phyloP scores from a whole-genome alignment of 2,888 invertebrate genomes.

The Himalopsyche anomala region DNA sequence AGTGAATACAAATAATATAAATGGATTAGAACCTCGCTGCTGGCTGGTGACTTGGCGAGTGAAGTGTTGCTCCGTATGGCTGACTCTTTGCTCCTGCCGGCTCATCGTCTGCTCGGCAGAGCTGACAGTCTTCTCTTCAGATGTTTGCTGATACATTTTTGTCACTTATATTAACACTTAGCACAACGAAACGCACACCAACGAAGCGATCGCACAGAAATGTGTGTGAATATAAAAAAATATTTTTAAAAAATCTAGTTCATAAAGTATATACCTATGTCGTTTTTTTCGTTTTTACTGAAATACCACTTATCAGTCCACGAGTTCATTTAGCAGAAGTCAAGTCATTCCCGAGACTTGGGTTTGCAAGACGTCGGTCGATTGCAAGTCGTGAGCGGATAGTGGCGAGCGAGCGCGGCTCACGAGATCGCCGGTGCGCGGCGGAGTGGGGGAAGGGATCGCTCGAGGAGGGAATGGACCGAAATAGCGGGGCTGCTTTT shows the following conservation, averaged over 20 bases:
- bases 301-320: slow-evolving; percentile 69
- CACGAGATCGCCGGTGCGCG: slow-evolving; percentile 48
- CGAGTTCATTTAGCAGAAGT: slow-evolving; percentile 84
- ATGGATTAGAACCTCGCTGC: slow-evolving; percentile 80
- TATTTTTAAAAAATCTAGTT: slow-evolving; percentile 55
- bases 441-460: slow-evolving; percentile 43
- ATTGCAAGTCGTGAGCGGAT: slow-evolving; percentile 94
- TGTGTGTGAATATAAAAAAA: slow-evolving; percentile 54
- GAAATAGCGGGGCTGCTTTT: slow-evolving; percentile 76
- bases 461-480: slow-evolving; percentile 69
- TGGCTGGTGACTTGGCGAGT: slow-evolving; percentile 86
- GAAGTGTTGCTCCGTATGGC: slow-evolving; percentile 86
- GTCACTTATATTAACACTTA: slow-evolving; percentile 57
- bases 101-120: slow-evolving; percentile 72
- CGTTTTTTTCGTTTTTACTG: slow-evolving; percentile 66
- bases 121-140: slow-evolving; percentile 71
- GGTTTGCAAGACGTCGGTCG: slow-evolving; percentile 92
- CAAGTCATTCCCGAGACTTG: slow-evolving; percentile 85
- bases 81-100: slow-evolving; percentile 77
- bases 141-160: slow-evolving; percentile 85
- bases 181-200: slow-evolving; percentile 48
- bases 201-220: slow-evolving; percentile 50
- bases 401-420: slow-evolving; percentile 73
- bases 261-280: slow-evolving; percentile 67
- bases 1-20: background rate